Evolutionary conservation across 2,888 invertebrate genomes (phyloP), one percentile per base, ranked within the genome.

Genomic region (Ditula angustiorana): DNA sequence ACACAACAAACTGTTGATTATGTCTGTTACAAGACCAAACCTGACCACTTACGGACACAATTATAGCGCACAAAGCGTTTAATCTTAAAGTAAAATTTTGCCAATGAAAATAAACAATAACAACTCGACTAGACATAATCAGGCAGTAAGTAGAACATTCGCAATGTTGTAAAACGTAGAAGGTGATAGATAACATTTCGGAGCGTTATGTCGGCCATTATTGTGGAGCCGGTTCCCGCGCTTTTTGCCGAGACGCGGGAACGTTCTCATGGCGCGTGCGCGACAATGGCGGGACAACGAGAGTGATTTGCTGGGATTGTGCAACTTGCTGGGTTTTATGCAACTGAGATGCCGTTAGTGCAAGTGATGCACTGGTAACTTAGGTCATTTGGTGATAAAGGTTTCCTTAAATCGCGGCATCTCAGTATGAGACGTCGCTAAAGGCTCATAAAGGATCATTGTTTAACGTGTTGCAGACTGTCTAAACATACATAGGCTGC

Each of bases 251-350:
- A 41, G 19, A 83, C 91, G 92, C 92, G 93, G 91, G 92, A 93
- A 93, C 82, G 83, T 92, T 93, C 93, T 83, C 92, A 92, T 83
- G 83, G 84, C 90, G 88, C 90, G 86, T 87, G 89, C 85, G 86
- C 85, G 81, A 90, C 91, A 91, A 92, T 91, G 86, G 88, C 80
- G 76, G 80, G 76, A 78, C 86, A 90, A 84, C 85, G 88, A 92
- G 89, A 91, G 90, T 88, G 89, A 90, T 86, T 88, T 86, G 83
- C 79, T 72, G 76, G 71, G 77, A 85, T 92, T 92, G 92, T 89
- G 92, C 88, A 92, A 92, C 83, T 70, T 70, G 69, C 73, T 70
- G 79, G 76, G 80, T 74, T 86, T 87, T 86, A 86, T 87, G 89
- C 89, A 89, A 87, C 82, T 83, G 84, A 87, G 88, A 86, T 87